A percentile compares a stretch with the other conserved stretches of the same genome.
These are phyloP conservation scores for Salpingus planirostris DNA, from an alignment of 2,888 invertebrate species.

Conservation along the genomic window DNA sequence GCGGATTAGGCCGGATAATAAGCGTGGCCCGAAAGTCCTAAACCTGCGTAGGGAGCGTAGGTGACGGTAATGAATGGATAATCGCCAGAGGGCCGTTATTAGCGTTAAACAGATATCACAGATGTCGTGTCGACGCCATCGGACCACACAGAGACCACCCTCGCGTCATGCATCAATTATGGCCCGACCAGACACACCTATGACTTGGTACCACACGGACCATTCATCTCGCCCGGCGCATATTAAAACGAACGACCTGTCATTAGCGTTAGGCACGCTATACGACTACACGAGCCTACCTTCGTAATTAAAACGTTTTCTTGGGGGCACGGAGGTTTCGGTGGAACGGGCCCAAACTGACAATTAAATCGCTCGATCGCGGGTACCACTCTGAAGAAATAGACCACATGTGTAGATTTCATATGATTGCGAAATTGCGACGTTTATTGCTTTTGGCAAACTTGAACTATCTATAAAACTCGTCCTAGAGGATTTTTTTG, in stretches of 20 bases:
- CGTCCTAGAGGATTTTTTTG: no score
- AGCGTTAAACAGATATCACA: constrained; percentile 10
- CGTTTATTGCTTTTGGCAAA: no score
- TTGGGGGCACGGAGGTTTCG: constrained; percentile 8
- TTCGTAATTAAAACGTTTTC: constrained; percentile 10
- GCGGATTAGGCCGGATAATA: no score
- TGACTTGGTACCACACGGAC: constrained; percentile 2
- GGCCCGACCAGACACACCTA: constrained; percentile 7
- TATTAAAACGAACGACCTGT: constrained; percentile 12
- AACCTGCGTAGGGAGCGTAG: no score
- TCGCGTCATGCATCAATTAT: constrained; percentile 11
- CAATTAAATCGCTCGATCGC: no score
- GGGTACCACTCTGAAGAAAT: no score
- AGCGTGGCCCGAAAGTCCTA: no score
- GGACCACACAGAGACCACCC: constrained; percentile 15
- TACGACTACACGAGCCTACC: constrained; percentile 11
- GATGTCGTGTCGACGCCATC: constrained; percentile 9
- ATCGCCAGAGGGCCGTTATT: constrained; percentile 5
- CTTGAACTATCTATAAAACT: no score
- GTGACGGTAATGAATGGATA: not conserved
- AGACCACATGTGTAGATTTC: no score
- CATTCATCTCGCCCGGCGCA: constrained; percentile 10
- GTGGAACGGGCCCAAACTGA: no score
- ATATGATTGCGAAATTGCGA: no score
- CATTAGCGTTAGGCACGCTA: constrained; percentile 12